Base-by-base conservation (phyloP, 2,113 vertebrate species). In the Struthidea cinerea region DNA sequence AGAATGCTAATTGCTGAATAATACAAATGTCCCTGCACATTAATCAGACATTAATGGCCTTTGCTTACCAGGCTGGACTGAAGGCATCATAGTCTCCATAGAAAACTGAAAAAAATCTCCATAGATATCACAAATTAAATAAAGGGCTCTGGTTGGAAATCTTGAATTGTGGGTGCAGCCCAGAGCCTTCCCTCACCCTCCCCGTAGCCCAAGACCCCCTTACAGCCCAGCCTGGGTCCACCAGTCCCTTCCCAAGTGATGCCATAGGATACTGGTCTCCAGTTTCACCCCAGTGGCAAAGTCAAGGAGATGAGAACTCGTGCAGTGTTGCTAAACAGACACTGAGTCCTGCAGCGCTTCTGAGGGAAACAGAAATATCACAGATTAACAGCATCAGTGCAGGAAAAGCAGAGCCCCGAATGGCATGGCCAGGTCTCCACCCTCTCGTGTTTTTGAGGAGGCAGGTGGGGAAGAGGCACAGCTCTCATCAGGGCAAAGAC, bases 401-500 rank as follows among this genome's bases (percentile, higher is more conserved):
- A 67, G 24, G 74, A 21, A 56, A 82, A 70, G 52, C 13, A 39
- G 49, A 80, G 52, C 47, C 33, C 59, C 30, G 12, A 70, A 41
- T 0, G 16, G 52, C 0, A 0, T 21, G 46, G 55, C 16, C 35
- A 30, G 59, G 35, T 59, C 80, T 83, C 74, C n/a, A 30, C 0
- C 3, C 8, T 70, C 41, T 13, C 0, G 0, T 39, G 41, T 3
- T 35, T 77, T 70, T 84, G 57, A 82, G 56, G 10, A 81, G 15
- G 21, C 2, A 3, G 16, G 33, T 57, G 26, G n/a, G 12, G n/a
- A 91, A 67, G 37, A 79, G 30, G 32, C 53, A 82, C 19, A 83
- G 57, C 8, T 88, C 28, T 33, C 37, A 23, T 20, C 47, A 79
- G 20, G 19, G 20, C 17, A 68, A 73, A 56, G 30, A 44, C 21